Percentiles rank a stretch among this genome's conserved stretches.
These are phyloP conservation scores for Aphrophora alni DNA, from an alignment of 2,888 invertebrate genomes.

Conservation along the genomic window DNA sequence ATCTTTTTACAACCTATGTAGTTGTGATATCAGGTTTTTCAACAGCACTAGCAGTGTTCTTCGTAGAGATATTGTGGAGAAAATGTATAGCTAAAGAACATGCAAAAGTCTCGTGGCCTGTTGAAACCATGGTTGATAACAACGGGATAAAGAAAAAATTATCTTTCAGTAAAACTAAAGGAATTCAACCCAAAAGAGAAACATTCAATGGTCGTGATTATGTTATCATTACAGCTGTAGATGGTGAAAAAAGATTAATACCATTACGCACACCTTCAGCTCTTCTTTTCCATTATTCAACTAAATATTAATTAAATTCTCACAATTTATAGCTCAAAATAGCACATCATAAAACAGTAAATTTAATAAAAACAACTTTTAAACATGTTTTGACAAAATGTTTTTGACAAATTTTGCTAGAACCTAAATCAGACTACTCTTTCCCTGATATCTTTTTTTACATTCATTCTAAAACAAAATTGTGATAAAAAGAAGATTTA, in stretches of 20 bases:
- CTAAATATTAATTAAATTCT: conserved; percentile 14
- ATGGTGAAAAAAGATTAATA: conserved; percentile 71
- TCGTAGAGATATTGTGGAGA: conserved; percentile 64
- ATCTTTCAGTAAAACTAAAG: conserved; percentile 11
- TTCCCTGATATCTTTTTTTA: no score
- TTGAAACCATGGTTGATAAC: background rate
- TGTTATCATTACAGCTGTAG: conserved; percentile 67
- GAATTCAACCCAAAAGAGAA: conserved; percentile 7
- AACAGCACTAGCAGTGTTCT: conserved; percentile 69
- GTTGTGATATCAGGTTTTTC: conserved; percentile 75
- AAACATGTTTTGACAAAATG: no score
- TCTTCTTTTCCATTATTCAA: conserved; percentile 67
- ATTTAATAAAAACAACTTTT: no score
- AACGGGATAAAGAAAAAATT: conserved; percentile 23
- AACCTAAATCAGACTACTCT: no score
- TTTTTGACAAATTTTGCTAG: no score
- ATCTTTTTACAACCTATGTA: conserved; percentile 80
- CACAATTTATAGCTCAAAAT: no score
- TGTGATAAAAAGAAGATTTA: no score
- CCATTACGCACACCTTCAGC: conserved; percentile 80
- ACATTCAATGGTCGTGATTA: conserved; percentile 77
- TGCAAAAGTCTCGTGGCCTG: conserved; percentile 11
- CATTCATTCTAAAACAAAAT: no score
- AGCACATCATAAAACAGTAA: no score
- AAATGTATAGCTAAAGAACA: conserved; percentile 6